Conservation (phyloP, 2,113 vertebrate species). For the Pantherophis guttatus region DNA sequence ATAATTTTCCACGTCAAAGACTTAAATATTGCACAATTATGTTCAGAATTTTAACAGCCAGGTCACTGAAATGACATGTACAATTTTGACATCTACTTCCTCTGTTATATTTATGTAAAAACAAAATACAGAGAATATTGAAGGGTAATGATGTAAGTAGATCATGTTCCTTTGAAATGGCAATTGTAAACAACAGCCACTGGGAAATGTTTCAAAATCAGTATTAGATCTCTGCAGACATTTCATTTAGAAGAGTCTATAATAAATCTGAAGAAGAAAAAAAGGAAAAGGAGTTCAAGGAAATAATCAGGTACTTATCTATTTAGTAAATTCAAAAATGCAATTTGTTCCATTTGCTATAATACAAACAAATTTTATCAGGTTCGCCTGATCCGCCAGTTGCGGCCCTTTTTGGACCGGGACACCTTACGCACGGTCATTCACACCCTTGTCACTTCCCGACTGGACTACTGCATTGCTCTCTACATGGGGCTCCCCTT, state of each 20-base stretch:
- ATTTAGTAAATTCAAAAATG: not conserved
- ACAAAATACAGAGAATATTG: not conserved
- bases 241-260: not conserved
- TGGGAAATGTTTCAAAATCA: constrained; percentile 9
- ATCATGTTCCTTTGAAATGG: not conserved
- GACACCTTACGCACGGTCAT: too few relatives aligned
- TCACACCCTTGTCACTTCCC: too few relatives aligned
- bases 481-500: too few relatives aligned
- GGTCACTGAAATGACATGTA: not conserved
- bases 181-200: not conserved
- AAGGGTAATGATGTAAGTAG: not conserved
- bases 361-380: not conserved
- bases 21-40: constrained; percentile 22
- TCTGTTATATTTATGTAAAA: not conserved
- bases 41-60: not conserved
- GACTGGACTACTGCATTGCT: too few relatives aligned
- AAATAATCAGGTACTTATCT: not conserved
- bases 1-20: not conserved
- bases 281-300: not conserved
- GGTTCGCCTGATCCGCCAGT: too few relatives aligned
- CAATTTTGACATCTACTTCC: not conserved
- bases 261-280: not conserved
- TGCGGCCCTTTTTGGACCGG: too few relatives aligned
- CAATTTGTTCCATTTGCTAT: not conserved
- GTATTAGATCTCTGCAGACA: not conserved